phyloP scores from a whole-genome alignment of 2,113 vertebrate species.

The Labeo rohita region DNA sequence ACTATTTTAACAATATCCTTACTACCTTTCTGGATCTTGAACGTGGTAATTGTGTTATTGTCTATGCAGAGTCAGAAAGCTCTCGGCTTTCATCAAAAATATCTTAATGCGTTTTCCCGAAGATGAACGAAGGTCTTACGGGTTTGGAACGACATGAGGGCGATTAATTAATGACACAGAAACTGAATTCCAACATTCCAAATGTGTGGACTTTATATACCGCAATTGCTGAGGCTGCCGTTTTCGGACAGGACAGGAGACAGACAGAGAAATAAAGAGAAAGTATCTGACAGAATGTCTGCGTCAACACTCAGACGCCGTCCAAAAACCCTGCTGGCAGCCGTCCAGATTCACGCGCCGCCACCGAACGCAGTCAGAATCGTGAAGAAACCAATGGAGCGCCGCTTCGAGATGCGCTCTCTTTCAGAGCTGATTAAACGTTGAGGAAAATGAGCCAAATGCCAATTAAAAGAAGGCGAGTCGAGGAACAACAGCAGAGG shows the following conservation, averaged over 20 bases:
- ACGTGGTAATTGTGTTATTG: no score
- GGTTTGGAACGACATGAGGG: no score
- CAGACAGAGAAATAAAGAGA: not conserved
- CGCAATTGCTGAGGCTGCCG: not conserved
- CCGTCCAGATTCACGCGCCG: not conserved
- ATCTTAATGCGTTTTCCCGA: no score
- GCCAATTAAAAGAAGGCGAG: slow-evolving; percentile 34
- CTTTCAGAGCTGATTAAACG: slow-evolving; percentile 19
- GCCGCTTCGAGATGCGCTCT: not conserved
- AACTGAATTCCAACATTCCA: not conserved
- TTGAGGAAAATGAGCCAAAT: slow-evolving; percentile 36
- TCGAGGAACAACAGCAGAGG: slow-evolving; percentile 19
- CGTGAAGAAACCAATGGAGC: not conserved
- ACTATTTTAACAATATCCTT: no score
- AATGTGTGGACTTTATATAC: not conserved
- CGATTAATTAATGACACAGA: no score
- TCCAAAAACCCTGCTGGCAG: slow-evolving; percentile 18
- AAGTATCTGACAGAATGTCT: slow-evolving; percentile 6
- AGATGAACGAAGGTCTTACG: no score
- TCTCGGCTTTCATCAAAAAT: no score
- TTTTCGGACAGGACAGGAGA: not conserved
- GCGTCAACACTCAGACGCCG: not conserved
- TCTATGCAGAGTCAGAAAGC: no score
- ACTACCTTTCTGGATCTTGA: no score
- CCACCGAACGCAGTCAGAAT: not conserved